These are phyloP conservation scores for Pandemis cinnamomeana DNA, from an alignment of 2,888 invertebrate species.

Conservation along the genomic window DNA sequence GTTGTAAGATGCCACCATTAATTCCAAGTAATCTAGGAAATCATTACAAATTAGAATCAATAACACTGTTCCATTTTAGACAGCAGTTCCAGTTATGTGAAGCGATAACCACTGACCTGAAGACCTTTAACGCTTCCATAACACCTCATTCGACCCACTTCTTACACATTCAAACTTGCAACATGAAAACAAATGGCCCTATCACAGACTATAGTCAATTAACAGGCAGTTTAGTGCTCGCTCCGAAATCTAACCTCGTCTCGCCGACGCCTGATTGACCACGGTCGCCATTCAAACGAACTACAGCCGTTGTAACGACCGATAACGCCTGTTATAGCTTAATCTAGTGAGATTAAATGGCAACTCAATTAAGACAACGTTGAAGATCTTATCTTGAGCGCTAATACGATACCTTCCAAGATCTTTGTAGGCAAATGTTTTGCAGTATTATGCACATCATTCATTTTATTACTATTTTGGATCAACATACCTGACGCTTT, in stretches of 20 bases:
- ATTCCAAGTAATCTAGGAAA: not conserved
- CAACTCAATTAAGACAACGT: slow-evolving; percentile 11
- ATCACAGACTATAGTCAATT: slow-evolving; percentile 3
- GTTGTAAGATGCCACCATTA: not conserved
- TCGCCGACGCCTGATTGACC: slow-evolving; percentile 18
- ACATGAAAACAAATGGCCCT: slow-evolving; percentile 10
- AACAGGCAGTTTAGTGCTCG: slow-evolving; percentile 1
- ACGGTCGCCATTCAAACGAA: slow-evolving; percentile 15
- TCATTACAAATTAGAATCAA: not conserved
- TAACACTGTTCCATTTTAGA: not conserved
- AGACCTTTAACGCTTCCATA: slow-evolving; percentile 1
- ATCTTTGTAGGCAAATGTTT: not conserved
- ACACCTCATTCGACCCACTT: not conserved
- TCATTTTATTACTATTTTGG: too few relatives aligned
- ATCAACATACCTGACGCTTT: too few relatives aligned
- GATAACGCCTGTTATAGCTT: slow-evolving; percentile 10
- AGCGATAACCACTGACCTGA: slow-evolving; percentile 5
- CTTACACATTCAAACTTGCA: not conserved
- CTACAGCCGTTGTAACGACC: slow-evolving; percentile 15
- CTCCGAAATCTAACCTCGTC: slow-evolving; percentile 9
- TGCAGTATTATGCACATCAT: too few relatives aligned
- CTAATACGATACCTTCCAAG: not conserved
- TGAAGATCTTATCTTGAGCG: not conserved
- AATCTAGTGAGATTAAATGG: slow-evolving; percentile 12
- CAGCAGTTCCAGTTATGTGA: not conserved